Percentiles rank a stretch among this genome's conserved stretches.
These are phyloP conservation scores for Polydrusus pterygomalis DNA, from an alignment of 2,888 invertebrate species.

Conservation along the genomic window DNA sequence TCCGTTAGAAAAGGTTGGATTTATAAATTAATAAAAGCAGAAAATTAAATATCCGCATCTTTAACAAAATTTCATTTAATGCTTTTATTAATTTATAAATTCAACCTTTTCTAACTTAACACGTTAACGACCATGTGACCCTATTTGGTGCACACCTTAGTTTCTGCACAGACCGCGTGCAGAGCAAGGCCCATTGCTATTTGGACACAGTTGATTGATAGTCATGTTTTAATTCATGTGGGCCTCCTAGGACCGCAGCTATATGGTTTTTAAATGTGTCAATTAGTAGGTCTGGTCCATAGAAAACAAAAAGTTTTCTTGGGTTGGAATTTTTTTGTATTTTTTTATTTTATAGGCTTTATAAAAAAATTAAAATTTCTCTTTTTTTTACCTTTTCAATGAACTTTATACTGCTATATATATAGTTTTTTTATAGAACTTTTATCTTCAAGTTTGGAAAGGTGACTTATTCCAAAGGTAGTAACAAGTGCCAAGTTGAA, in stretches of 20 bases:
- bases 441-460: too few species aligned
- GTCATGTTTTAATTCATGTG: background rate
- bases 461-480: constrained; percentile 3
- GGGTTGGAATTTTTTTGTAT: background rate
- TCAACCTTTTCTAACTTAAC: too few species aligned
- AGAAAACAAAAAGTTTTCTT: background rate
- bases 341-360: background rate
- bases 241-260: background rate
- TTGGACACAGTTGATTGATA: background rate
- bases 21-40: too few species aligned
- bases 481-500: constrained; percentile 8
- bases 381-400: background rate
- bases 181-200: too few species aligned
- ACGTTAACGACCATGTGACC: background rate
- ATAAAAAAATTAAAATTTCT: background rate
- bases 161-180: background rate
- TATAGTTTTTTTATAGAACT: too few species aligned
- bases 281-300: background rate
- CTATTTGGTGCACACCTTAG: background rate
- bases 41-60: too few species aligned
- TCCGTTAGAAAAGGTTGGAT: too few species aligned
- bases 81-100: too few species aligned
- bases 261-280: background rate
- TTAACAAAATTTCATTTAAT: too few species aligned
- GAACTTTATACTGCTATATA: too few species aligned